These are phyloP conservation scores for Diorhabda carinulata DNA, from an alignment of 1,140 invertebrate species.

Conservation along the genomic window DNA sequence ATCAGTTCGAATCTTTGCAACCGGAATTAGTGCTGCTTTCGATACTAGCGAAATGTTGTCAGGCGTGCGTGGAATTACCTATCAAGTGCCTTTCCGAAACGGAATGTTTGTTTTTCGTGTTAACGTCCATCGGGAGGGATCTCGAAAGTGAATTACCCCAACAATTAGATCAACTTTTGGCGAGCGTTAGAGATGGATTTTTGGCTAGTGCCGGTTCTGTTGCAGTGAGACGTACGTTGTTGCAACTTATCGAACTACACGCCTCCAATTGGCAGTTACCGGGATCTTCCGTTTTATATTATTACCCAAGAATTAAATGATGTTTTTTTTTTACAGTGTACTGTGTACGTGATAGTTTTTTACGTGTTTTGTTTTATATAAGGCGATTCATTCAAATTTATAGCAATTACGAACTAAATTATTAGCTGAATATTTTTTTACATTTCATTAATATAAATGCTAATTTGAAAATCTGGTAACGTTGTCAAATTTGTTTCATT, in stretches of 20 bases:
- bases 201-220: conserved; percentile 63
- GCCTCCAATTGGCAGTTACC: conserved; percentile 85
- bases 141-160: conserved; percentile 74
- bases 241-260: conserved; percentile 84
- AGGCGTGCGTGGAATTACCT: conserved; percentile 74
- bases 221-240: conserved; percentile 70
- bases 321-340: conserved; percentile 15
- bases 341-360: conserved; percentile 16
- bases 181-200: conserved; percentile 79
- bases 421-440: no score
- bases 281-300: conserved; percentile 82
- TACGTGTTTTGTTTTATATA: not conserved
- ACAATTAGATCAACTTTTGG: conserved; percentile 71
- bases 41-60: conserved; percentile 78
- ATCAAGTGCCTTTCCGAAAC: conserved; percentile 74
- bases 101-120: conserved; percentile 80
- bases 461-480: no score
- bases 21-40: conserved; percentile 72
- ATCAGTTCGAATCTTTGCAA: conserved; percentile 62
- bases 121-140: conserved; percentile 81
- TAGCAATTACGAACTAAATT: no score
- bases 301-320: conserved; percentile 70
- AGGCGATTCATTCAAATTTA: not conserved
- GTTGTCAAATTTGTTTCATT: no score
- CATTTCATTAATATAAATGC: no score